A percentile compares a stretch with the other conserved stretches of the same genome.
These are phyloP conservation scores for Cactoblastis cactorum DNA, from an alignment of 2,888 invertebrate species.

Conservation along the genomic window DNA sequence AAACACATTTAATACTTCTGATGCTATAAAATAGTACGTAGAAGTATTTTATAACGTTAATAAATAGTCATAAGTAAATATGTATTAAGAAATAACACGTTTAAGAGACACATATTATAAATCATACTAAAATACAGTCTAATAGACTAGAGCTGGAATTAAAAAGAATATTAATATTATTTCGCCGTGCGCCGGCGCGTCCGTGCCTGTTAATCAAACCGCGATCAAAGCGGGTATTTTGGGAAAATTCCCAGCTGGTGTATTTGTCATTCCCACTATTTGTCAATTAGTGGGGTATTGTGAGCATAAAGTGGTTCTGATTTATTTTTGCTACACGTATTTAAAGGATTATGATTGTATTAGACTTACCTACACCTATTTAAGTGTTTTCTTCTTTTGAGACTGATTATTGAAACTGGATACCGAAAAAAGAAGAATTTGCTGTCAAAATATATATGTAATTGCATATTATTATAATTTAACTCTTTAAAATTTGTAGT, in stretches of 20 bases:
- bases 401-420: too few relatives aligned
- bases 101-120: conserved; percentile 32
- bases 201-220: conserved; percentile 68
- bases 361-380: not conserved
- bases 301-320: conserved; percentile 65
- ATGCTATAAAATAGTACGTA: not conserved
- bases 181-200: conserved; percentile 48
- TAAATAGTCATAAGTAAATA: not conserved
- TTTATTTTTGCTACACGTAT: conserved; percentile 58
- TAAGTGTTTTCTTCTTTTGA: too few relatives aligned
- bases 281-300: conserved; percentile 77
- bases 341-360: conserved; percentile 23
- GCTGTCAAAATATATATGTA: too few relatives aligned
- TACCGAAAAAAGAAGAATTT: too few relatives aligned
- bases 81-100: conserved; percentile 12
- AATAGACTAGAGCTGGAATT: conserved; percentile 59
- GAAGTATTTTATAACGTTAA: not conserved
- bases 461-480: too few relatives aligned
- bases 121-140: conserved; percentile 55
- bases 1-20: too few relatives aligned
- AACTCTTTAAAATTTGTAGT: too few relatives aligned
- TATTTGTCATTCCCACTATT: conserved; percentile 78
- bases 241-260: conserved; percentile 64
- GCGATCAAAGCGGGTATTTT: conserved; percentile 75
- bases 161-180: conserved; percentile 75